Evolutionary conservation across 2,888 invertebrate genomes (phyloP).

Genomic region (Drosophila sordidula): DNA sequence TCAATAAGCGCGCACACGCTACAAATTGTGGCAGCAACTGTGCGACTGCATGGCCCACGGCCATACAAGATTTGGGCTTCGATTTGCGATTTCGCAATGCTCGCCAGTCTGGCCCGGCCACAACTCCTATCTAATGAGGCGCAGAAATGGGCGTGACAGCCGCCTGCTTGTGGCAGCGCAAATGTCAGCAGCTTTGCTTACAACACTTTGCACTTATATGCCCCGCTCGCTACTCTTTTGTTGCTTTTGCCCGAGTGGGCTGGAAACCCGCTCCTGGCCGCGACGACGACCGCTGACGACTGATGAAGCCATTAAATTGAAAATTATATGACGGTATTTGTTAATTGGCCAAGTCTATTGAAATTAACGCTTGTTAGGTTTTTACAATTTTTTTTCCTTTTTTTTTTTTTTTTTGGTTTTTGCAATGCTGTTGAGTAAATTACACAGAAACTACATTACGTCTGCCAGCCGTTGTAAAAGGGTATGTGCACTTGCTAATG

Average conservation of each 20-base stretch:
- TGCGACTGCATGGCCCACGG: conserved; percentile 26
- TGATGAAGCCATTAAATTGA: conserved; percentile 78
- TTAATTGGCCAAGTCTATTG: conserved; percentile 74
- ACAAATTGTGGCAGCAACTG: conserved; percentile 65
- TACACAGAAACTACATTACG: conserved; percentile 7
- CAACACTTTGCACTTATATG: conserved; percentile 74
- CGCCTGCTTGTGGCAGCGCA: conserved; percentile 57
- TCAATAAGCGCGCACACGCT: conserved; percentile 74
- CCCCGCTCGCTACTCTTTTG: neutral
- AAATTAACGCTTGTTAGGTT: conserved; percentile 58
- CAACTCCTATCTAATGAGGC: conserved; percentile 70
- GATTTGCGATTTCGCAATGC: conserved; percentile 38
- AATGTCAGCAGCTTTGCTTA: conserved; percentile 77
- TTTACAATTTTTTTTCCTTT: neutral
- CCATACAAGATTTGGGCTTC: conserved; percentile 3
- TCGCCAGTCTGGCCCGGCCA: neutral
- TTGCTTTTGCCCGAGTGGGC: conserved; percentile 39
- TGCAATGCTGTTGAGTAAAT: neutral
- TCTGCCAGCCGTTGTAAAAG: neutral
- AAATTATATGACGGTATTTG: conserved; percentile 68
- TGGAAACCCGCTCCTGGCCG: conserved; percentile 44
- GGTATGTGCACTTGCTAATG: neutral
- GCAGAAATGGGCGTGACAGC: conserved; percentile 72
- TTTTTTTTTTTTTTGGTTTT: neutral
- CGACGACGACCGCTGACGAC: conserved; percentile 12